Evolutionary conservation across 1,140 invertebrate genomes (phyloP), one percentile per base, ranked within the genome.

Genomic region (Macrobrachium rosenbergii): DNA sequence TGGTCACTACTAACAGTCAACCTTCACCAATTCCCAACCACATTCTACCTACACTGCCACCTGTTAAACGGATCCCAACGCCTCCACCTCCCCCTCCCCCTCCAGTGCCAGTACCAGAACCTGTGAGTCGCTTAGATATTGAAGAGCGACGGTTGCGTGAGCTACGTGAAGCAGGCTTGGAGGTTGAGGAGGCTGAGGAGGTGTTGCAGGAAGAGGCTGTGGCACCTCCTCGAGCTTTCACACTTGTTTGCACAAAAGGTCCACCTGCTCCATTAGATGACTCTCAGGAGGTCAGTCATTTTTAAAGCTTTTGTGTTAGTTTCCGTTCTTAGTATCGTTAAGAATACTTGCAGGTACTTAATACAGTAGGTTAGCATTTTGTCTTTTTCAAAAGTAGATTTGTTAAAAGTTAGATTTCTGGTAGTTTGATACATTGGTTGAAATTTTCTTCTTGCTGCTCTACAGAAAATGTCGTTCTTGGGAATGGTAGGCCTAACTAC

Each of bases 171-270:
- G 85, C 85, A 11, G 85, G 85, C 58, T 64, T 87, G 69, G 85
- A 87, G 78, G 85, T 87, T 45, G 85, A 87, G 67, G 85, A 87
- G 64, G 85, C 85, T n/a, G 85, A 87, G 79, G 85, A 87, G 67
- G 85, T 87, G 67, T 52, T 87, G 58, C 85, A 87, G 85, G 85
- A 87, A 67, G 85, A 87, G 69, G 85, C 85, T 52, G 79, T 76
- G 85, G 78, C 85, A 37, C 78, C 67, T 8, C 52, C 85, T 59
- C 28, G 78, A 28, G 77, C 85, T n/a, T 58, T 82, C 58, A 73
- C 72, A 58, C 69, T 87, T 45, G 78, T 87, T 21, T 87, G 85
- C 78, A 87, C 72, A n/a, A 87, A 87, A 60, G 85, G 85, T 19
- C 85, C 85, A 11, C 85, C 85, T 11, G 85, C 85, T 17, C 85